These are phyloP conservation scores for Hirudo medicinalis DNA, from an alignment of 1,140 invertebrate genomes.

Conservation along the genomic window DNA sequence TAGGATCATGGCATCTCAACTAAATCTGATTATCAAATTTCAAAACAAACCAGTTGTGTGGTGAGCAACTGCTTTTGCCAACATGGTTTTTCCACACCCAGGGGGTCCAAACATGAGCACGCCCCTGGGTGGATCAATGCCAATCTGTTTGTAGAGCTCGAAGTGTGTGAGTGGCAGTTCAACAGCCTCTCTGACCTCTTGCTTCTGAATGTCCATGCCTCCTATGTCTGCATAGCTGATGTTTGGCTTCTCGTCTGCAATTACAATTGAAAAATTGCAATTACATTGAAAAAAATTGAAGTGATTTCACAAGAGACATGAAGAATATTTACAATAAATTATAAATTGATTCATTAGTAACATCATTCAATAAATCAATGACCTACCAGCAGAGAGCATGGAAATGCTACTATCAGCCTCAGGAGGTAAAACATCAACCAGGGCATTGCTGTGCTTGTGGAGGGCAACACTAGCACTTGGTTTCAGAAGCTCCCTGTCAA, in stretches of 20 bases:
- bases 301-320: not conserved
- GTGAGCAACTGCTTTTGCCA: conserved; percentile 96
- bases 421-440: conserved; percentile 90
- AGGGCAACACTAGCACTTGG: conserved; percentile 88
- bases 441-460: conserved; percentile 92
- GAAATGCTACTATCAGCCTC: conserved; percentile 95
- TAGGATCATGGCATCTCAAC: too few relatives aligned
- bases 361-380: not conserved
- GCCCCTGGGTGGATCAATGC: conserved; percentile 75
- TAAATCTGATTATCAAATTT: not conserved
- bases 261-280: too few relatives aligned
- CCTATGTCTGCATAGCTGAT: conserved; percentile 94
- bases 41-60: conserved; percentile 63
- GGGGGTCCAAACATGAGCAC: conserved; percentile 98
- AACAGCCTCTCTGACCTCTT: conserved; percentile 96
- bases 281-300: not conserved
- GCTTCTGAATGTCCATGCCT: conserved; percentile 98
- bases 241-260: conserved; percentile 89
- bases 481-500: conserved; percentile 86
- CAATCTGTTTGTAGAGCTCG: conserved; percentile 96
- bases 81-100: conserved; percentile 64
- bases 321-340: not conserved
- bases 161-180: conserved; percentile 95
- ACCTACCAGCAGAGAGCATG: conserved; percentile 74
- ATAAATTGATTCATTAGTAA: not conserved